A percentile compares a stretch with the other conserved stretches of the same genome.
Evolutionary conservation across 2,113 vertebrate species (phyloP).

Genomic region (Hippocampus comes): DNA sequence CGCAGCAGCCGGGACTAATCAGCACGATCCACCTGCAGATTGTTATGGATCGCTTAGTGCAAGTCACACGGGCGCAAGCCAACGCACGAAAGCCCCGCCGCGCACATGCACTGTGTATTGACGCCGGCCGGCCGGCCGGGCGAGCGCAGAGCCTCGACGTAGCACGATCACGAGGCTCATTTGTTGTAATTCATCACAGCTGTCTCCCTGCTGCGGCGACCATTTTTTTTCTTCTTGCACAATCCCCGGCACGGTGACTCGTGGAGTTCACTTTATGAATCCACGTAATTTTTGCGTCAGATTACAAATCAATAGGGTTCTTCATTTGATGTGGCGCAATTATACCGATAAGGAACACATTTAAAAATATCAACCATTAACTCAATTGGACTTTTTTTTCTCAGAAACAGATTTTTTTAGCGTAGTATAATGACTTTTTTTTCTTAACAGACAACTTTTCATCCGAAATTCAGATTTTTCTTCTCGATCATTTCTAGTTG

Average conservation of each 20-base stretch:
- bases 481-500: too few species aligned
- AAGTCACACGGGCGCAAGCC: conserved; percentile 36
- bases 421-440: too few species aligned
- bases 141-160: not conserved
- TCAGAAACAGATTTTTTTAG: too few species aligned
- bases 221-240: not conserved
- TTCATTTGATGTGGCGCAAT: not conserved
- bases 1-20: conserved; percentile 75
- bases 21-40: conserved; percentile 75
- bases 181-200: conserved; percentile 4
- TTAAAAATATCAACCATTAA: not conserved
- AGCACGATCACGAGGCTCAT: not conserved
- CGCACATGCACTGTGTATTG: not conserved
- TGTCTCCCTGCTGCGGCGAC: not conserved
- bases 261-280: not conserved
- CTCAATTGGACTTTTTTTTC: too few species aligned
- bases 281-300: not conserved
- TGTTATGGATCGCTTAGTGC: conserved; percentile 76
- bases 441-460: too few species aligned
- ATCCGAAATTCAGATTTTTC: too few species aligned
- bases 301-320: not conserved
- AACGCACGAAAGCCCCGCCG: conserved; percentile 19
- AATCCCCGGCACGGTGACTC: not conserved
- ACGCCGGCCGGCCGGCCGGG: not conserved
- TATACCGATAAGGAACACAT: not conserved